A percentile compares a stretch with the other conserved stretches of the same genome.
Conservation (phyloP, 1,140 invertebrate genomes). For the Drosophila dunni region DNA sequence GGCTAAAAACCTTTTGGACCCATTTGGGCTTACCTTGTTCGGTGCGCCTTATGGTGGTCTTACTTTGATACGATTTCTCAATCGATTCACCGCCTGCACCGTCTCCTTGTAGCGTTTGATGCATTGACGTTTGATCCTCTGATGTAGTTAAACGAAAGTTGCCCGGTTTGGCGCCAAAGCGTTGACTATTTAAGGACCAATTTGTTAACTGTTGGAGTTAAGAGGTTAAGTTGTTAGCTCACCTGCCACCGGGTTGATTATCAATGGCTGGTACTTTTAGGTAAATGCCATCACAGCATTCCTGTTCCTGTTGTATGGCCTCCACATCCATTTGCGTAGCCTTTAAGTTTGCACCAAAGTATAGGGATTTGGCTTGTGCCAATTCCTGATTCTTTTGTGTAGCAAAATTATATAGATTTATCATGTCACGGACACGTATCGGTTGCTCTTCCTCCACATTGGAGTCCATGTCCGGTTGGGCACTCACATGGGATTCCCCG, state of each 20-base stretch:
- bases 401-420: constrained; percentile 68
- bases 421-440: constrained; percentile 70
- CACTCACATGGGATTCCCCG: neutral
- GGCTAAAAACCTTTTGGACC: no score
- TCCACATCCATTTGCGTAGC: constrained; percentile 20
- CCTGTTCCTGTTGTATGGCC: constrained; percentile 5
- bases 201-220: neutral
- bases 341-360: constrained; percentile 32
- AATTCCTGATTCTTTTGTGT: constrained; percentile 71
- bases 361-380: constrained; percentile 60
- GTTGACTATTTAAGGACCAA: neutral
- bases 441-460: constrained; percentile 38
- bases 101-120: constrained; percentile 12
- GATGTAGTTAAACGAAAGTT: constrained; percentile 46
- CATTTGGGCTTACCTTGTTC: constrained; percentile 40
- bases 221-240: neutral
- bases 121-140: constrained; percentile 31
- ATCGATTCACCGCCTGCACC: constrained; percentile 18
- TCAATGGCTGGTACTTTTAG: constrained; percentile 19
- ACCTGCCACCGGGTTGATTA: constrained; percentile 14
- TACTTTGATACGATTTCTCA: constrained; percentile 64
- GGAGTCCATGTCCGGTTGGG: neutral
- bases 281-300: constrained; percentile 23
- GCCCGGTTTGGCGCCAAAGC: neutral
- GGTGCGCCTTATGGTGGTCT: constrained; percentile 68